Evolutionary conservation across 2,888 invertebrate species (phyloP), one percentile per base, ranked within the genome.

Genomic region (Hirtodrosophila trivittata): DNA sequence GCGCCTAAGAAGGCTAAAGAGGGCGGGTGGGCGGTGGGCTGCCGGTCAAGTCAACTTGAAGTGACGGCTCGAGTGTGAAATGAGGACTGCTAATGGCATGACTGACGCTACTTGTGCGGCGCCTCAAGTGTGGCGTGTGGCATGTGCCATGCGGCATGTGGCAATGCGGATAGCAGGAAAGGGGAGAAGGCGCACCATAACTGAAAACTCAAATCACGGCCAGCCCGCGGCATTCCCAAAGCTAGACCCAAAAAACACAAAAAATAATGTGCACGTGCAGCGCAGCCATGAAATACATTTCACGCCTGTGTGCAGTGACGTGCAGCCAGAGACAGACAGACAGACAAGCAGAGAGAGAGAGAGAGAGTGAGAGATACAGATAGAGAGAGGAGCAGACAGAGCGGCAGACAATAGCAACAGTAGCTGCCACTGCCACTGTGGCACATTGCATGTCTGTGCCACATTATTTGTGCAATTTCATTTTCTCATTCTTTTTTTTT

Each of bases 71-170:
- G 70, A 77, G 75, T 80, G 78, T 75, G 83, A 80, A 80, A 77
- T 64, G 75, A 68, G 83, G 76, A 64, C 83, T 86, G 86, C 75
- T 77, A 85, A 77, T 85, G 86, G 82, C 75, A 65, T 59, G 66
- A 69, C 59, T 68, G 59, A 41, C 43, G 62, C 46, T 38, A 37
- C 71, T 50, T 49, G 52, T 60, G 47, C 49, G 26, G 42, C 47
- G 52, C 35, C 58, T 57, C 63, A 52, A 62, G 70, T 69, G 67
- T 69, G 67, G 51, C 60, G 9, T 51, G 57, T 3, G 50, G 45
- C 65, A 56, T 64, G 55, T 13, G 59, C 43, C 58, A 39, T 46
- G 45, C 12, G 32, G 13, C 25, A 41, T 52, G 51, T 42, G 52
- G 28, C 51, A 52, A 13, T 9, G 14, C n/a, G n/a, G 45, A 32